These are phyloP conservation scores for Macquaria ambigua DNA, from an alignment of 2,113 vertebrate species.

Conservation along the genomic window DNA sequence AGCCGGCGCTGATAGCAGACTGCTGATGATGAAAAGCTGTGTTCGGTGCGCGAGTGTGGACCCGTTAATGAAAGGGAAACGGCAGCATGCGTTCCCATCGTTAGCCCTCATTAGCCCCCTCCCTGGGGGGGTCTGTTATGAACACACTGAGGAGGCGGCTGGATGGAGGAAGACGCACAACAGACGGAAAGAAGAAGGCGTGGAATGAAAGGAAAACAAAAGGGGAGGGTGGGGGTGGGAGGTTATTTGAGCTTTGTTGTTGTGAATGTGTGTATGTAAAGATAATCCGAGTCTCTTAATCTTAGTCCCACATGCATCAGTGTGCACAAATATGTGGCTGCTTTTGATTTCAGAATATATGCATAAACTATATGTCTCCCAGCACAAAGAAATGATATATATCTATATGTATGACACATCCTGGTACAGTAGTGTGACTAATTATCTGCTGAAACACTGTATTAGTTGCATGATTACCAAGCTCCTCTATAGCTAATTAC, in stretches of 20 bases:
- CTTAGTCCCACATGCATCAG: neutral
- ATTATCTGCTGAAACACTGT: slow-evolving; percentile 81
- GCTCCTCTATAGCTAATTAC: slow-evolving; percentile 84
- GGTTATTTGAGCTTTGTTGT: slow-evolving; percentile 23
- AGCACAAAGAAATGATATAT: slow-evolving; percentile 7
- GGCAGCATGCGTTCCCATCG: slow-evolving; percentile 62
- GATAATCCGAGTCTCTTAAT: neutral
- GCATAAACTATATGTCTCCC: neutral
- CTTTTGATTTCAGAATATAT: slow-evolving; percentile 21
- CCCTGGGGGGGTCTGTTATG: slow-evolving; percentile 59
- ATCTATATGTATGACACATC: slow-evolving; percentile 40
- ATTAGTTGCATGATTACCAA: slow-evolving; percentile 84
- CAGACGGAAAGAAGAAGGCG: slow-evolving; percentile 18
- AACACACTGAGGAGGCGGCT: slow-evolving; percentile 39
- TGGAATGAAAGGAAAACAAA: slow-evolving; percentile 34
- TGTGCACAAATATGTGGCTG: neutral
- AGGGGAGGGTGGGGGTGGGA: neutral
- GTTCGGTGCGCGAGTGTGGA: slow-evolving; percentile 41
- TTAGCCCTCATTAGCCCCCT: slow-evolving; percentile 78
- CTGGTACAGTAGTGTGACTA: slow-evolving; percentile 74
- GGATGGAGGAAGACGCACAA: slow-evolving; percentile 28
- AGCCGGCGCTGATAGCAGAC: slow-evolving; percentile 29
- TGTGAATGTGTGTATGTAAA: slow-evolving; percentile 11
- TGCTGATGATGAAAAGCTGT: slow-evolving; percentile 62
- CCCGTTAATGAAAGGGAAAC: slow-evolving; percentile 74